Base-by-base conservation (phyloP, 2,888 invertebrate species). In the Eledone cirrhosa region DNA sequence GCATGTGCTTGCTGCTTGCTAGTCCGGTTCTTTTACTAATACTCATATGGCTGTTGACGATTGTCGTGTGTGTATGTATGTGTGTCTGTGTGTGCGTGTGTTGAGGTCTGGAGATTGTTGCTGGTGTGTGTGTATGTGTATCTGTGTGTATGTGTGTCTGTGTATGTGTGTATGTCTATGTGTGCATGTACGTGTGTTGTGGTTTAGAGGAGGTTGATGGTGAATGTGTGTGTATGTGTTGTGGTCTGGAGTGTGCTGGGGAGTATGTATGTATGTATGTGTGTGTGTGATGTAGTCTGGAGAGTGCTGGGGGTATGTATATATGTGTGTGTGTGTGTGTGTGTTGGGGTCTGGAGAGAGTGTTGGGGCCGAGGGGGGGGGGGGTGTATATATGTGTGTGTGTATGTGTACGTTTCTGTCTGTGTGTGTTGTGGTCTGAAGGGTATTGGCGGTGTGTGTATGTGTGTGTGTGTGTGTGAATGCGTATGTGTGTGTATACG, bases 401-500 rank as follows among this genome's bases (percentile, higher is more conserved):
- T 41, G 11, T 1, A 11, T 41, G 8, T 1, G 41, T 41, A 41
- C 11, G 3, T 41, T 41, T 8, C 41, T 1, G 41, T 41, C 33
- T 41, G 33, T 41, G 41, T 41, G 11, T 41, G 3, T 41, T 41
- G 41, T 41, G 41, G 5, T 41, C 11, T 8, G 5, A 3, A 11
- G 0, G 41, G 11, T 41, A 41, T 41, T 41, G 0, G 1, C 41
- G 11, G 2, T 41, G 41, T 41, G 8, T 41, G 5, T 11, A 0
- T 5, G 41, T 41, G 41, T 41, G 11, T 41, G 41, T 41, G 41
- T 41, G 8, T 77, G 11, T 77, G 24, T 77, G 8, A 27, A 31
- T 53, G n/a, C 63, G 77, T 59, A 19, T 59, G 63, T 65, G 27
- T 77, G 77, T 24, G 33, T 33, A 41, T 63, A 19, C 33, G 67